Base-by-base conservation (phyloP, 2,113 vertebrate species). In the Petromus typicus region DNA sequence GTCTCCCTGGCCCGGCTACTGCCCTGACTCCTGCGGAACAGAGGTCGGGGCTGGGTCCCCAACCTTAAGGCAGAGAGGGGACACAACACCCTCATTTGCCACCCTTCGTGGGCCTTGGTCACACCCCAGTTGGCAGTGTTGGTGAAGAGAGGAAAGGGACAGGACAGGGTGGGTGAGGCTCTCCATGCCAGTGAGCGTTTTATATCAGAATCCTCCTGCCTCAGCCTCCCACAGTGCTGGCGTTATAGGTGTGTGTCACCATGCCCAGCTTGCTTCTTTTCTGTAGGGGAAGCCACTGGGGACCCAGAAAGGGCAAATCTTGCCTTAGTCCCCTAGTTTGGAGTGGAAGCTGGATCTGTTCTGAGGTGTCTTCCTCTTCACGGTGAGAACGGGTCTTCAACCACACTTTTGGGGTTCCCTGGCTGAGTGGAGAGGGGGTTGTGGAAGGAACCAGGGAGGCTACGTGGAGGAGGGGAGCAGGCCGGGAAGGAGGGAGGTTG, bases 391-490 rank as follows among this genome's bases (percentile, higher is more conserved):
- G 37, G 69, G n/a, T 7, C 56, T 63, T 89, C 20, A 76, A 1
- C 16, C 73, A 73, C 5, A 20, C 54, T 82, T 30, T 0, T 8
- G 45, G 57, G 18, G 45, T 16, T 12, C 2, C 27, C 87, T 37
- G 56, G 20, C 30, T 1, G 43, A 54, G 18, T n/a, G 14, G 34
- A 18, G 1, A 5, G 34, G 82, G 3, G 32, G 6, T 6, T n/a
- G 13, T 23, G 17, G 54, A 14, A 17, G 30, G 90, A 76, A 73
- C 57, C 91, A 34, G 54, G 76, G 80, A 76, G 71, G 6, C 81
- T 93, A 59, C 76, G 76, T 95, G 81, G 90, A 92, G 56, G 66
- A 92, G 40, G 93, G 66, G 83, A 34, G 30, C 23, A 1, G 16
- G 51, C 37, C 30, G 45, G 4, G n/a, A 22, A 30, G 37, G 30